Evolutionary conservation across 2,888 invertebrate genomes (phyloP).

Genomic region (Philereme vetulata): DNA sequence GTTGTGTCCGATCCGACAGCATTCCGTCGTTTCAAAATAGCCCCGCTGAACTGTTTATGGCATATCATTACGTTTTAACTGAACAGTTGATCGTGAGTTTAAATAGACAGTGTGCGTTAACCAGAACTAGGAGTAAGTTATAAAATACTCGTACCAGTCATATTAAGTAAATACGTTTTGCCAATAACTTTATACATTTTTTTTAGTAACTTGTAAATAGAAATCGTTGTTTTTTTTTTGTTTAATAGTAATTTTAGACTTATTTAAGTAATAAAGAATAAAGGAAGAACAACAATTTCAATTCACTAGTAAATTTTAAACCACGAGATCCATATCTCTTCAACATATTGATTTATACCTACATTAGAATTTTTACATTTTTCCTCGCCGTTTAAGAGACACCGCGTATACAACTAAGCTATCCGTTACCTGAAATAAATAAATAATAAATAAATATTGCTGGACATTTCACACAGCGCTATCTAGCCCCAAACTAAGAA

Average conservation of each 20-base stretch:
- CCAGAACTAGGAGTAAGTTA: constrained; percentile 17
- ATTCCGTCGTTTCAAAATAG: too few species aligned
- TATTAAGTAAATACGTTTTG: constrained; percentile 34
- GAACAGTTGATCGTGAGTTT: neutral
- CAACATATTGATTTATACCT: constrained; percentile 26
- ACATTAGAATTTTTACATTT: constrained; percentile 20
- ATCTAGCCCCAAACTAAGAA: too few species aligned
- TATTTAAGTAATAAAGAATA: constrained; percentile 14
- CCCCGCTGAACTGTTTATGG: neutral
- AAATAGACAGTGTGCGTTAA: constrained; percentile 5
- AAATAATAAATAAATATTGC: too few species aligned
- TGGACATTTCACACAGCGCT: too few species aligned
- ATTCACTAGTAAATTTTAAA: constrained; percentile 34
- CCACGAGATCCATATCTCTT: constrained; percentile 32
- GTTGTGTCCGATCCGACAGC: too few species aligned
- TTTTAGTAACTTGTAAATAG: constrained; percentile 31
- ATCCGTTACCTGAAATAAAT: constrained; percentile 24
- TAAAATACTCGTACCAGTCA: constrained; percentile 37
- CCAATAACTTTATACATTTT: constrained; percentile 25
- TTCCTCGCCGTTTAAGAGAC: constrained; percentile 16
- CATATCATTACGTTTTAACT: neutral
- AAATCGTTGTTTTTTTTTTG: constrained; percentile 32
- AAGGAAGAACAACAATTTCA: constrained; percentile 33
- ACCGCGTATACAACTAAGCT: constrained; percentile 19
- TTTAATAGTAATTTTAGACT: constrained; percentile 13